Percentiles rank a stretch among this genome's conserved stretches.
Conservation (phyloP, 92 coral and sea anemone genomes). For the Scolanthus callimorphus region DNA sequence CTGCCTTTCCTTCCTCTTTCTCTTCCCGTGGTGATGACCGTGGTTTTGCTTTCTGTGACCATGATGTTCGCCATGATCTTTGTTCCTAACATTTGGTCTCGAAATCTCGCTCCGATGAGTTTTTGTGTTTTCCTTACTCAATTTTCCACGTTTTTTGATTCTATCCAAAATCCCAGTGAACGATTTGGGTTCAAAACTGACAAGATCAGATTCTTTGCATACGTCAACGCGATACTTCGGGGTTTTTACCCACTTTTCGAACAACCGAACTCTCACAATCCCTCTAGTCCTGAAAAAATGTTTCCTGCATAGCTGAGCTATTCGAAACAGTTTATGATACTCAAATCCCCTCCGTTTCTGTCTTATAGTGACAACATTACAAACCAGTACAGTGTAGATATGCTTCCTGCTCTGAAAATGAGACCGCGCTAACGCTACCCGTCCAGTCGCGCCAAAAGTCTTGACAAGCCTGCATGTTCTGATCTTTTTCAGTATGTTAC, state of each 20-base stretch:
- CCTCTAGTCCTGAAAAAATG: slow-evolving; percentile 62
- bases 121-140: neutral
- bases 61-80: neutral
- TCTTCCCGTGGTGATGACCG: neutral
- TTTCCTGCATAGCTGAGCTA: slow-evolving; percentile 67
- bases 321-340: slow-evolving; percentile 7
- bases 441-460: slow-evolving; percentile 65
- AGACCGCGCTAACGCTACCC: slow-evolving; percentile 53
- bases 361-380: slow-evolving; percentile 60
- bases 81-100: slow-evolving; percentile 5
- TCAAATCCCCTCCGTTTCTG: slow-evolving; percentile 19
- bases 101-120: slow-evolving; percentile 5
- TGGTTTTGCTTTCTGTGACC: neutral
- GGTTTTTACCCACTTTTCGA: neutral
- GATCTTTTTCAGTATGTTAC: slow-evolving; percentile 51
- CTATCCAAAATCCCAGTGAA: slow-evolving; percentile 13
- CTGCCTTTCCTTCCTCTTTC: slow-evolving; percentile 4
- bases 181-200: slow-evolving; percentile 6
- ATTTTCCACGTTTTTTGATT: slow-evolving; percentile 6
- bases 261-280: slow-evolving; percentile 27
- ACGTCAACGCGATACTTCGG: slow-evolving; percentile 38
- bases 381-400: slow-evolving; percentile 65
- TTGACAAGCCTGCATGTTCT: slow-evolving; percentile 61
- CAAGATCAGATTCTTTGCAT: slow-evolving; percentile 49
- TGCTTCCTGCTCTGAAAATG: slow-evolving; percentile 17